A percentile compares a stretch with the other conserved stretches of the same genome.
These are phyloP conservation scores for Nesogale talazaci DNA, from an alignment of 2,113 vertebrate species.

Conservation along the genomic window DNA sequence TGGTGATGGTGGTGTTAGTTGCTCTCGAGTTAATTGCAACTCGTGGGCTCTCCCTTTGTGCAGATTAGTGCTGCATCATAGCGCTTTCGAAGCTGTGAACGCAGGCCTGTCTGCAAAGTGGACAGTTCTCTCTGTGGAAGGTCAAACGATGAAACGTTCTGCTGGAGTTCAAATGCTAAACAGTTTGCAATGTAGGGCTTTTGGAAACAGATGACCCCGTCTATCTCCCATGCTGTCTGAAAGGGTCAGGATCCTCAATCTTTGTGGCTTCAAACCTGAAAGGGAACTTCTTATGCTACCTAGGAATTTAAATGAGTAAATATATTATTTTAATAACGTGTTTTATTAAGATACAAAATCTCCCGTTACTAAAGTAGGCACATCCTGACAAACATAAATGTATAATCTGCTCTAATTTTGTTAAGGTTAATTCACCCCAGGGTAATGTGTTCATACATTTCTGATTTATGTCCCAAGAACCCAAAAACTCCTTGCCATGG, in stretches of 20 bases:
- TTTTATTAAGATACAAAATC: not conserved
- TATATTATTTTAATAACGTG: not conserved
- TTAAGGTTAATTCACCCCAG: not conserved
- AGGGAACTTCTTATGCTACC: not conserved
- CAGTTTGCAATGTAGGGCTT: not conserved
- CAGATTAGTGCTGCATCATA: not conserved
- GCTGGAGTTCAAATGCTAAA: too few relatives aligned
- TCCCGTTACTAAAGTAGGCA: not conserved
- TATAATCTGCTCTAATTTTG: not conserved
- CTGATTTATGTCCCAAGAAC: too few relatives aligned
- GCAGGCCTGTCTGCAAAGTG: too few relatives aligned
- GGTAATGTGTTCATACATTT: too few relatives aligned
- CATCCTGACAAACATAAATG: constrained; percentile 14
- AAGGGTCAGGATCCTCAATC: not conserved
- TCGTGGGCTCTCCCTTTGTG: not conserved
- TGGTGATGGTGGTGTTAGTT: not conserved
- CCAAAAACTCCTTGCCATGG: too few relatives aligned
- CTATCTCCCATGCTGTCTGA: not conserved
- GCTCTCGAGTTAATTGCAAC: not conserved
- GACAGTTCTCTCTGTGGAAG: too few relatives aligned
- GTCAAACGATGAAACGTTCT: too few relatives aligned
- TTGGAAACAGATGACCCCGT: not conserved
- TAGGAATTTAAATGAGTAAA: not conserved
- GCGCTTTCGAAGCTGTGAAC: not conserved
- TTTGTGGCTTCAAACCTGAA: not conserved